Conservation (phyloP, 2,888 invertebrate species). For the Luffia ferchaultella region DNA sequence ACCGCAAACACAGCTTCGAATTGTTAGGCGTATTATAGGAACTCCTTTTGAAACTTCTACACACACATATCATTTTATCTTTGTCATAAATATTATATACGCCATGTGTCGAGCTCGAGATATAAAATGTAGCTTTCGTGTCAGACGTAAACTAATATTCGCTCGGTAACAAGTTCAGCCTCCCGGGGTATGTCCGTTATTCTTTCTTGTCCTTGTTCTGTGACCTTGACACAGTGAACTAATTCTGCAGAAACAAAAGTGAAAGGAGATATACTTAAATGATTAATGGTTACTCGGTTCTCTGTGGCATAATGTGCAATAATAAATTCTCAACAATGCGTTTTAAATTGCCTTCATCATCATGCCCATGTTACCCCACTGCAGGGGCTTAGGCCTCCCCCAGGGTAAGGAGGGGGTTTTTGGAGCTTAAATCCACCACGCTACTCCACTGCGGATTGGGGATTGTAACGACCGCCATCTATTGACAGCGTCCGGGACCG, state of each 20-base stretch:
- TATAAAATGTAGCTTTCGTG: neutral
- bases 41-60: neutral
- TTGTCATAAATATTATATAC: neutral
- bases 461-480: too few relatives aligned
- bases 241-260: neutral
- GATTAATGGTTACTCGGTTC: neutral
- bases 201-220: neutral
- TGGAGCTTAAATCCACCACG: neutral
- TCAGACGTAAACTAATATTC: neutral
- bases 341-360: neutral
- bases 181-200: neutral
- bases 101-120: neutral
- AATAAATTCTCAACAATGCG: neutral
- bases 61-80: neutral
- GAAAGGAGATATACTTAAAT: neutral
- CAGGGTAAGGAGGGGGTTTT: neutral
- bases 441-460: too few relatives aligned
- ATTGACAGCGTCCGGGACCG: too few relatives aligned
- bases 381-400: too few relatives aligned
- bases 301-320: too few relatives aligned
- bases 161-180: neutral
- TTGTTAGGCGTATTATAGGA: neutral
- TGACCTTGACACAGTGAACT: neutral
- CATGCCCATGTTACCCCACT: too few relatives aligned
- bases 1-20: neutral